Base-by-base conservation (phyloP, 2,888 invertebrate species). In the Ichneumoninae sp. region DNA sequence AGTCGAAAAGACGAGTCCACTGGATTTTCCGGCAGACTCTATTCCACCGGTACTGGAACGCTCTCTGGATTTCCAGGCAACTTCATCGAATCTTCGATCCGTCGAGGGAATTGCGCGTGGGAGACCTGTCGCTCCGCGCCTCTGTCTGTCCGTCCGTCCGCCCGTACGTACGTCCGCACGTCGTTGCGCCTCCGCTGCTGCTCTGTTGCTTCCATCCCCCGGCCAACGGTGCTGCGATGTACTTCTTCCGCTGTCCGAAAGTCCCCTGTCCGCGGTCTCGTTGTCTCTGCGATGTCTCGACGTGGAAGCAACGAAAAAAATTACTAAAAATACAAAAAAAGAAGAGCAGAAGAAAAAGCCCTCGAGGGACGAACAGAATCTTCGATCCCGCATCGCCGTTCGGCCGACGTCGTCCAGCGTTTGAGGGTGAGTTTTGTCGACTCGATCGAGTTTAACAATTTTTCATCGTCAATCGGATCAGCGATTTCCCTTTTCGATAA, bases 91-190 rank as follows among this genome's bases (percentile, higher is more conserved):
- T 84, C 82, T 82, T 82, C 80, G 80, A 82, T 82, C 80, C 85
- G 65, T 72, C 72, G 86, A 82, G 75, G 82, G 83, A 82, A 84
- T 80, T 85, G 79, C 82, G 84, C 83, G 85, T 85, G 86, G 86
- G 84, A 84, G 86, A 87, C 87, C 86, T 87, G 87, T 87, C 87
- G 87, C 87, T 87, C 84, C 81, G 84, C 84, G 84, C 84, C 82
- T 71, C 71, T 72, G 71, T 60, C 60, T 30, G 60, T 69, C 26
- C 69, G 72, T 62, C 62, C 30, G 62, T 62, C 69, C 16, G 69
- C 44, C 26, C 69, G 66, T 66, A 36, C 65, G 80, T 81, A 70
- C 78, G 82, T 78, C 74, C 78, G 44, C 78, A 44, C 72, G 74
- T 82, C 82, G 62, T 82, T 79, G 74, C 77, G 79, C 78, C 81